These are phyloP conservation scores for Galerucella calmariensis DNA, from an alignment of 2,888 invertebrate species.

Conservation along the genomic window DNA sequence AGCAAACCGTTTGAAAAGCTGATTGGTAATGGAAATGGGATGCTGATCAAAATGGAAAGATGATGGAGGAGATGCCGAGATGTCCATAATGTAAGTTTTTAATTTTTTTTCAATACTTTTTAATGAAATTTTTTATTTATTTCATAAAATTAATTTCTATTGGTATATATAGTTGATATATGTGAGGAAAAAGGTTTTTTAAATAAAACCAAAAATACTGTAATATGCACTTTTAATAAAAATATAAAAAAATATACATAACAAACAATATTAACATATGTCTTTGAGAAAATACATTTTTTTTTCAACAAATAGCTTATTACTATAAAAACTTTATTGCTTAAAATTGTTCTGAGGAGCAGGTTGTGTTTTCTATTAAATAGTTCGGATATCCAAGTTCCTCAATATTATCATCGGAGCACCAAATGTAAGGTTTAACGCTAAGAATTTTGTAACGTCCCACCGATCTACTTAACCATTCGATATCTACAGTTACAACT, in stretches of 20 bases:
- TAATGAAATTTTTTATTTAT: too few relatives aligned
- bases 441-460: constrained; percentile 59
- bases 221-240: background rate
- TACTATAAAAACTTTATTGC: too few relatives aligned
- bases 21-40: background rate
- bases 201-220: background rate
- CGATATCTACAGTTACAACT: constrained; percentile 60
- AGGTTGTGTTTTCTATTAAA: constrained; percentile 50
- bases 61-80: too few relatives aligned
- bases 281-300: background rate
- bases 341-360: background rate
- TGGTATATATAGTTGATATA: too few relatives aligned
- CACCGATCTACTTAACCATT: constrained; percentile 62
- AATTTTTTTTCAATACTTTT: too few relatives aligned
- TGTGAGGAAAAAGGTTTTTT: too few relatives aligned
- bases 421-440: constrained; percentile 57
- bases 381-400: constrained; percentile 58
- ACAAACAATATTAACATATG: background rate
- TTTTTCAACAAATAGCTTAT: too few relatives aligned
- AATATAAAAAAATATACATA: background rate
- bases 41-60: background rate
- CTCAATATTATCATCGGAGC: constrained; percentile 56
- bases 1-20: background rate
- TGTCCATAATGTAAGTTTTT: too few relatives aligned
- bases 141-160: too few relatives aligned